Evolutionary conservation across 2,113 vertebrate genomes (phyloP).

Genomic region (Onychostoma macrolepis): DNA sequence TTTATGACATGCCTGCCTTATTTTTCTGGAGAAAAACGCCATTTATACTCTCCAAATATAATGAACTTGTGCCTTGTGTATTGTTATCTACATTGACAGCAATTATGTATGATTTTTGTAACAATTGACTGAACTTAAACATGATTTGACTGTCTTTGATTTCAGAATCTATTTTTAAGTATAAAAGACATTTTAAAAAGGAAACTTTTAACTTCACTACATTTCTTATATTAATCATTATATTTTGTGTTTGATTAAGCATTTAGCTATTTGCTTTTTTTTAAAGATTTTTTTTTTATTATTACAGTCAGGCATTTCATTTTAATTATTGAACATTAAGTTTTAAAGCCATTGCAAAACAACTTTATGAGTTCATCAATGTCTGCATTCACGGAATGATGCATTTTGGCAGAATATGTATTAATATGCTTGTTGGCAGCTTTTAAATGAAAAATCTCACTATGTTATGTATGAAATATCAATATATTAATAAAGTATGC

Average conservation of each 20-base stretch:
- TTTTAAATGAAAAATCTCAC: neutral
- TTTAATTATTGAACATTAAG: neutral
- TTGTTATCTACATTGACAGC: neutral
- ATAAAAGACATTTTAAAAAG: neutral
- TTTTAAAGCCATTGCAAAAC: neutral
- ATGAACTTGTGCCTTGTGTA: slow-evolving; percentile 18
- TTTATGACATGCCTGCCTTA: slow-evolving; percentile 1
- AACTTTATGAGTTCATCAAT: neutral
- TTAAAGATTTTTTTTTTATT: neutral
- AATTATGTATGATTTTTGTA: neutral
- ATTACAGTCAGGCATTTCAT: neutral
- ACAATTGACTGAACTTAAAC: neutral
- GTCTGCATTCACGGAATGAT: neutral
- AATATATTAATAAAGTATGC: slow-evolving; percentile 51
- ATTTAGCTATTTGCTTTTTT: neutral
- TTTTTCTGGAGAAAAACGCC: neutral
- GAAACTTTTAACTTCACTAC: neutral
- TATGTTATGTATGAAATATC: slow-evolving; percentile 24
- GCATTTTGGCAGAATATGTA: neutral
- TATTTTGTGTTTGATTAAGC: neutral
- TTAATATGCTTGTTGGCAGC: slow-evolving; percentile 37
- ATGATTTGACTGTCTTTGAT: neutral
- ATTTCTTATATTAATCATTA: neutral
- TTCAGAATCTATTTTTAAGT: neutral
- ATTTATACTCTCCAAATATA: neutral